phyloP scores from a whole-genome alignment of 1,140 invertebrate genomes.

The Drosophila jambulina region DNA sequence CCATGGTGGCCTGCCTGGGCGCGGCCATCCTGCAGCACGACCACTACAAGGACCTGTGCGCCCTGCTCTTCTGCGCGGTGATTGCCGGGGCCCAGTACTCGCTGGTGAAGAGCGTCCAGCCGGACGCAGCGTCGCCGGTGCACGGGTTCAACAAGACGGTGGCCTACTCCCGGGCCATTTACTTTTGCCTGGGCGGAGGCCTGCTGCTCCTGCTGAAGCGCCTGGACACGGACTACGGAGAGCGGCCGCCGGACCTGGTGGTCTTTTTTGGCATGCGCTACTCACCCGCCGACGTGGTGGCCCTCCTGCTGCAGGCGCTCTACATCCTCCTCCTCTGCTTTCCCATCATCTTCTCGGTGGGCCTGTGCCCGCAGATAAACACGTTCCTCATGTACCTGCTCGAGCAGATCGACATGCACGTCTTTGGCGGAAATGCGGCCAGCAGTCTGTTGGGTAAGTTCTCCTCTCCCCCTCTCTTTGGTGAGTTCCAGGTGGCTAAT shows the following conservation, averaged over 20 bases:
- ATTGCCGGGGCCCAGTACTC: slow-evolving; percentile 99
- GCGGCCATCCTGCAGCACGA: slow-evolving; percentile 92
- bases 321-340: slow-evolving; percentile 95
- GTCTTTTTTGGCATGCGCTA: slow-evolving; percentile 91
- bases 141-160: slow-evolving; percentile 99
- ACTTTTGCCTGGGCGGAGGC: slow-evolving; percentile 95
- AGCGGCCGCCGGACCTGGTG: slow-evolving; percentile 33
- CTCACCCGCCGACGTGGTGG: slow-evolving; percentile 89
- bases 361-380: slow-evolving; percentile 98
- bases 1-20: slow-evolving; percentile 94
- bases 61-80: slow-evolving; percentile 98
- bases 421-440: slow-evolving; percentile 98
- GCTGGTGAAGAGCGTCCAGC: slow-evolving; percentile 98
- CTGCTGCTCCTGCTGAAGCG: slow-evolving; percentile 72
- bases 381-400: slow-evolving; percentile 98
- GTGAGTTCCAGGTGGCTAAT: neutral
- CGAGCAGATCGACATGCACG: slow-evolving; percentile 98
- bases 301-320: slow-evolving; percentile 90
- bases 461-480: neutral
- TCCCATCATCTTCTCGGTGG: slow-evolving; percentile 96
- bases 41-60: slow-evolving; percentile 96
- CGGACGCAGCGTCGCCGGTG: slow-evolving; percentile 98
- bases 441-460: slow-evolving; percentile 90
- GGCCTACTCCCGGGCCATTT: slow-evolving; percentile 96
- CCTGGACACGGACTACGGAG: slow-evolving; percentile 70